These are phyloP conservation scores for Aldrovandia affinis DNA, from an alignment of 2,797 vertebrate genomes.

Conservation along the genomic window DNA sequence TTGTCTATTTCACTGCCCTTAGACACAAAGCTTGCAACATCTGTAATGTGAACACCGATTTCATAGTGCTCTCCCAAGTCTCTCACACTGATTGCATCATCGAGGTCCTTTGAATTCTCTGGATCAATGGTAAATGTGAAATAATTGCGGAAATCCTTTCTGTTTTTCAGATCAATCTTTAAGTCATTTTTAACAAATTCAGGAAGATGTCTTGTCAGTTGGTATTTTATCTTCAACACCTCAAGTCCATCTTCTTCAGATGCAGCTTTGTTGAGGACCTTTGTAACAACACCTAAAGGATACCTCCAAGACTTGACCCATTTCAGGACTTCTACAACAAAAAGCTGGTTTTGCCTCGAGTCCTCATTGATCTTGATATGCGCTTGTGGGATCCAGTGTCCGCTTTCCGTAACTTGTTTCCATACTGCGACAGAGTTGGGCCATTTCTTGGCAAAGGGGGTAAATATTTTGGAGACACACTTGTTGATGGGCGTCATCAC, in stretches of 20 bases:
- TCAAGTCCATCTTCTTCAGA: conserved; percentile 69
- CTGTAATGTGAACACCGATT: conserved; percentile 81
- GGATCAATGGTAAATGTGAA: conserved; percentile 78
- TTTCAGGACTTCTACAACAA: conserved; percentile 71
- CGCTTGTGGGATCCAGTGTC: conserved; percentile 39
- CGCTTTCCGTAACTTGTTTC: conserved; percentile 47
- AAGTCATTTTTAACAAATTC: conserved; percentile 53
- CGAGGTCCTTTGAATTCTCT: conserved; percentile 68
- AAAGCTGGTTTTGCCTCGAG: conserved; percentile 59
- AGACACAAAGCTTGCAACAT: conserved; percentile 71
- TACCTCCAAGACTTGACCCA: conserved; percentile 71
- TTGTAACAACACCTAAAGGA: conserved; percentile 75
- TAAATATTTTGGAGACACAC: conserved; percentile 76
- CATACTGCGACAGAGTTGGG: conserved; percentile 67
- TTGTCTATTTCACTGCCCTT: conserved; percentile 69
- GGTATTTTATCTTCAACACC: conserved; percentile 67
- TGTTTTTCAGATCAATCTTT: conserved; percentile 7
- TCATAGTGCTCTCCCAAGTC: conserved; percentile 71
- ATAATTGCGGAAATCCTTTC: conserved; percentile 67
- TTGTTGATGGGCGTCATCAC: conserved; percentile 78
- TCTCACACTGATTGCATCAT: conserved; percentile 77
- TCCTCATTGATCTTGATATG: conserved; percentile 60
- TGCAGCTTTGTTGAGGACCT: conserved; percentile 60
- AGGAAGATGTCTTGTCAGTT: conserved; percentile 58
- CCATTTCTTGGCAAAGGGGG: conserved; percentile 66